phyloP scores from a whole-genome alignment of 2,113 vertebrate species.

The Thomomys bottae region DNA sequence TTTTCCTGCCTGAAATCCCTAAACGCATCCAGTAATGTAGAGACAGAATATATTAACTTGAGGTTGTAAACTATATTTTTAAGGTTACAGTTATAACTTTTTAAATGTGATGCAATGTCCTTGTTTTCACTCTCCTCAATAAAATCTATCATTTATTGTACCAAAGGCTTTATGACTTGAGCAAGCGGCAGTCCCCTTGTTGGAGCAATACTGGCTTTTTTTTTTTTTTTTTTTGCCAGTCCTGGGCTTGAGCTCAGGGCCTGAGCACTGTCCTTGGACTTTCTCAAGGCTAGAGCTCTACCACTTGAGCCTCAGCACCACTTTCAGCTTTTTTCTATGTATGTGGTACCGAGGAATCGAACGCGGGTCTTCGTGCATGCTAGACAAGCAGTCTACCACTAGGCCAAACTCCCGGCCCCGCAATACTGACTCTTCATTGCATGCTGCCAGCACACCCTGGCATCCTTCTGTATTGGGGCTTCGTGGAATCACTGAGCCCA shows the following conservation, averaged over 20 bases:
- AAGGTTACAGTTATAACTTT: conserved; percentile 81
- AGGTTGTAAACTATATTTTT: conserved; percentile 82
- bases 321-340: no score
- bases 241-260: no score
- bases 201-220: conserved; percentile 70
- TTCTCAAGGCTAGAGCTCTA: no score
- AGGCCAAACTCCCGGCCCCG: no score
- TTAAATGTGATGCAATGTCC: conserved; percentile 83
- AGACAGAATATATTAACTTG: conserved; percentile 82
- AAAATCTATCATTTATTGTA: conserved; percentile 84
- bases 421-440: no score
- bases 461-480: conserved; percentile 46
- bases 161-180: conserved; percentile 81
- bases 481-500: conserved; percentile 37
- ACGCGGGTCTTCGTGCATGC: no score
- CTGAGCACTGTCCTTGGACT: no score
- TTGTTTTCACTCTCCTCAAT: conserved; percentile 81
- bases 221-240: no score
- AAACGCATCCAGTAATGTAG: conserved; percentile 80
- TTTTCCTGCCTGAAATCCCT: conserved; percentile 68
- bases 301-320: no score
- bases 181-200: conserved; percentile 74
- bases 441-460: no score
- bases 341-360: no score
- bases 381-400: no score